phyloP scores from a whole-genome alignment of 1,140 invertebrate species.

The Philaenus spumarius region DNA sequence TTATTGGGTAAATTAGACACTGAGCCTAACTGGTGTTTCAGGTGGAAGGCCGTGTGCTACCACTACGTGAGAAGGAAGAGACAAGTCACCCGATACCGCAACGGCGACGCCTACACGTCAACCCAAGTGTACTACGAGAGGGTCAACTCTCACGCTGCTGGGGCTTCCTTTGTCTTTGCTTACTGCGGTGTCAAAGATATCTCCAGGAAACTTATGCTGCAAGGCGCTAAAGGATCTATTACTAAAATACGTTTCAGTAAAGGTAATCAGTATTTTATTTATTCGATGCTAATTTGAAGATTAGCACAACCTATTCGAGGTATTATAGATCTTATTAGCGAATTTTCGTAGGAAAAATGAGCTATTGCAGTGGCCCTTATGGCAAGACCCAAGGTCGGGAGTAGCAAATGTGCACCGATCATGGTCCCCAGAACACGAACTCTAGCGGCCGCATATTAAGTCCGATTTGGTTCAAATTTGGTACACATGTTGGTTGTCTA shows the following conservation, averaged over 20 bases:
- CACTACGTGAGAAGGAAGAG: slow-evolving; percentile 75
- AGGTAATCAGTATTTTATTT: slow-evolving; percentile 33
- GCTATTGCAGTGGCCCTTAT: too few relatives aligned
- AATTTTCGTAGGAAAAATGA: too few relatives aligned
- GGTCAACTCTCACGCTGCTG: slow-evolving; percentile 72
- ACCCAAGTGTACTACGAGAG: slow-evolving; percentile 80
- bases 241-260: slow-evolving; percentile 72
- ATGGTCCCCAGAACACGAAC: too few relatives aligned
- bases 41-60: slow-evolving; percentile 81
- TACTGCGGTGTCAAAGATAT: slow-evolving; percentile 74
- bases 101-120: slow-evolving; percentile 74
- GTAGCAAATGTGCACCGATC: too few relatives aligned
- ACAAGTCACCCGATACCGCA: slow-evolving; percentile 67
- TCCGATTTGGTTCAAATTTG: too few relatives aligned
- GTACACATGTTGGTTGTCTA: too few relatives aligned
- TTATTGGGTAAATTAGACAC: too few relatives aligned
- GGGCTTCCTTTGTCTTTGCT: slow-evolving; percentile 69
- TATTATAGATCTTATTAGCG: too few relatives aligned
- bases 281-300: not conserved
- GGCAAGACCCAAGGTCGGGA: too few relatives aligned
- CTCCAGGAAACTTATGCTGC: slow-evolving; percentile 60
- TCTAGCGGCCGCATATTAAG: too few relatives aligned
- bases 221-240: slow-evolving; percentile 60
- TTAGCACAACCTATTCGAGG: not conserved
- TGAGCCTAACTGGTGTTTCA: too few relatives aligned